Evolutionary conservation across 2,888 invertebrate genomes (phyloP).

Genomic region (Megamerina dolium): DNA sequence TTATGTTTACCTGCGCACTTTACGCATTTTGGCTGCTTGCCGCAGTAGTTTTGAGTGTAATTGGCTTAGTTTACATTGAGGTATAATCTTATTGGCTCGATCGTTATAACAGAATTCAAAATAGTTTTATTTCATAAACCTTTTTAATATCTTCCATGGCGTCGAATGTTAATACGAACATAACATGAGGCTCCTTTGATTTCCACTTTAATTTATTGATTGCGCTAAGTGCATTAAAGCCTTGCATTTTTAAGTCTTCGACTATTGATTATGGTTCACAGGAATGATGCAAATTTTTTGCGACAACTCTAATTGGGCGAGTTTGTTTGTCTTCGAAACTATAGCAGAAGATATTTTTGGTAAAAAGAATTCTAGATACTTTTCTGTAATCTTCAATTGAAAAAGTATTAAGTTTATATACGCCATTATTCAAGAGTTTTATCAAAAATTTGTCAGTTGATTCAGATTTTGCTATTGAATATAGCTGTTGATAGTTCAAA

Average conservation of each 20-base stretch:
- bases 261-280: constrained; percentile 3
- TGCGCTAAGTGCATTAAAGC: constrained; percentile 2
- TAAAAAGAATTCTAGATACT: no score
- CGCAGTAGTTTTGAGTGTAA: constrained; percentile 10
- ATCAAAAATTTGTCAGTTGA: not conserved
- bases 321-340: constrained; percentile 1
- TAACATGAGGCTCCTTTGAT: not conserved
- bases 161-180: constrained; percentile 4
- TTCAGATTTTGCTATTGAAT: not conserved
- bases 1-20: constrained; percentile 9
- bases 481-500: not conserved
- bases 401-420: not conserved
- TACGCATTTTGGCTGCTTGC: constrained; percentile 6
- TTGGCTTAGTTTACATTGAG: no score
- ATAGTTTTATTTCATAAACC: constrained; percentile 5
- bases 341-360: no score
- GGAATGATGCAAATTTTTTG: constrained; percentile 9
- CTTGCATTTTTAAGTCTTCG: constrained; percentile 6
- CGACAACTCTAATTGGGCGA: not conserved
- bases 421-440: no score
- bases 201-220: constrained; percentile 4
- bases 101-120: constrained; percentile 3
- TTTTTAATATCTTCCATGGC: constrained; percentile 6
- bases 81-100: constrained; percentile 10
- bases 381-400: constrained; percentile 1